Percentiles rank a stretch among this genome's conserved stretches.
Evolutionary conservation across 2,797 vertebrate species (phyloP).

Genomic region (Yasuhikotakia modesta): DNA sequence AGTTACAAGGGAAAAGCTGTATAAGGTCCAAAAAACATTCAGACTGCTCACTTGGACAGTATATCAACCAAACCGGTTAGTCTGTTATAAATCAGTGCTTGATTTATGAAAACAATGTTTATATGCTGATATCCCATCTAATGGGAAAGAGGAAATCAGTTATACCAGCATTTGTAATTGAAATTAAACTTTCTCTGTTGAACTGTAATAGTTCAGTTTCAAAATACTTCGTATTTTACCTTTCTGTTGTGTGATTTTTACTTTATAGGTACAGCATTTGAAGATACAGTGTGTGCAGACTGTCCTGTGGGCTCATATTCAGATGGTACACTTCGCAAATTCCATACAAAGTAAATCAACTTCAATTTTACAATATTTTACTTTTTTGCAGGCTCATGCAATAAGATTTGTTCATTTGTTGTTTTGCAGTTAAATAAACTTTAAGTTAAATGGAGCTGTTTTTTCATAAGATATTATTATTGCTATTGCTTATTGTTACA

Average conservation of each 20-base stretch:
- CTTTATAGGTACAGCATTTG: constrained; percentile 56
- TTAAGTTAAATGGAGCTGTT: not conserved
- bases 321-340: constrained; percentile 57
- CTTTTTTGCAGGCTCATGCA: not conserved
- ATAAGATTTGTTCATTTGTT: not conserved
- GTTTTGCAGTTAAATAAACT: not conserved
- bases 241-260: no score
- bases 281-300: constrained; percentile 59
- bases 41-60: constrained; percentile 61
- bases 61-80: constrained; percentile 38
- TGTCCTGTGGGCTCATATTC: constrained; percentile 65
- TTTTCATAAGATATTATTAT: not conserved
- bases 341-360: constrained; percentile 63
- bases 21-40: constrained; percentile 50
- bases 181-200: no score
- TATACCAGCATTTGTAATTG: no score
- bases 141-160: no score
- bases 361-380: not conserved
- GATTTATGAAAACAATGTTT: no score
- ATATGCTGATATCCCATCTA: no score
- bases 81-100: no score
- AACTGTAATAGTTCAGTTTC: no score
- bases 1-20: not conserved
- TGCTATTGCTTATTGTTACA: not conserved
- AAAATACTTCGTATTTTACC: not conserved